Conservation (phyloP, 2,888 invertebrate genomes). For the Plagodis pulveraria region DNA sequence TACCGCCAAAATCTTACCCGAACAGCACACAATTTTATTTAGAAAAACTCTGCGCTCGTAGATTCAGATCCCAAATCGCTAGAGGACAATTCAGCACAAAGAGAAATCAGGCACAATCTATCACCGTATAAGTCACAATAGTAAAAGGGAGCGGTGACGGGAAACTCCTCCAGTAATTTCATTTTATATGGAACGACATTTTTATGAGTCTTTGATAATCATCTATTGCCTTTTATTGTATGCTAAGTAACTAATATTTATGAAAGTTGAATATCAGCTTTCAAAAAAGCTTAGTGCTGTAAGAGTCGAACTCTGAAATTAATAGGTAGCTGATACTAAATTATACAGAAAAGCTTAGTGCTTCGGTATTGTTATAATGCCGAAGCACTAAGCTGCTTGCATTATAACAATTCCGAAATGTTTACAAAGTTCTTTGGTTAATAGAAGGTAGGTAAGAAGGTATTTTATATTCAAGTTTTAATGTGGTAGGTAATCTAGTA, state of each 20-base stretch:
- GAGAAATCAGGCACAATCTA: conserved; percentile 38
- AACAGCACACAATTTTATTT: conserved; percentile 12
- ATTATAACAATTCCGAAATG: too few species aligned
- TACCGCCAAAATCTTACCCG: too few species aligned
- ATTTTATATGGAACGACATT: conserved; percentile 26
- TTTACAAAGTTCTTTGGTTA: too few species aligned
- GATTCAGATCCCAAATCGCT: conserved; percentile 29
- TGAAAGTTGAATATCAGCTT: too few species aligned
- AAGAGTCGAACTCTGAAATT: neutral
- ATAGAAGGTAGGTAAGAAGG: neutral
- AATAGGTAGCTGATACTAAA: conserved; percentile 10
- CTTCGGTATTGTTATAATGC: conserved; percentile 21
- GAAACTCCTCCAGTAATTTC: conserved; percentile 20
- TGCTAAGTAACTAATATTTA: conserved; percentile 13
- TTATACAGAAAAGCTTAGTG: conserved; percentile 15
- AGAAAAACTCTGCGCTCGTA: conserved; percentile 16
- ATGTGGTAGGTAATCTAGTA: neutral
- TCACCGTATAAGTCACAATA: conserved; percentile 31
- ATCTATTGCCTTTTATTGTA: conserved; percentile 19
- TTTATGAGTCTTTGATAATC: conserved; percentile 12
- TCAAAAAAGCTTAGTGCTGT: conserved; percentile 4
- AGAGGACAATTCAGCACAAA: conserved; percentile 37
- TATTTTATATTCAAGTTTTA: neutral
- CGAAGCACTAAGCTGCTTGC: too few species aligned
- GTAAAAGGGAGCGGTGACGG: conserved; percentile 29